These are phyloP conservation scores for Tetramorium simillimum DNA, from an alignment of 1,140 invertebrate species.

Conservation along the genomic window DNA sequence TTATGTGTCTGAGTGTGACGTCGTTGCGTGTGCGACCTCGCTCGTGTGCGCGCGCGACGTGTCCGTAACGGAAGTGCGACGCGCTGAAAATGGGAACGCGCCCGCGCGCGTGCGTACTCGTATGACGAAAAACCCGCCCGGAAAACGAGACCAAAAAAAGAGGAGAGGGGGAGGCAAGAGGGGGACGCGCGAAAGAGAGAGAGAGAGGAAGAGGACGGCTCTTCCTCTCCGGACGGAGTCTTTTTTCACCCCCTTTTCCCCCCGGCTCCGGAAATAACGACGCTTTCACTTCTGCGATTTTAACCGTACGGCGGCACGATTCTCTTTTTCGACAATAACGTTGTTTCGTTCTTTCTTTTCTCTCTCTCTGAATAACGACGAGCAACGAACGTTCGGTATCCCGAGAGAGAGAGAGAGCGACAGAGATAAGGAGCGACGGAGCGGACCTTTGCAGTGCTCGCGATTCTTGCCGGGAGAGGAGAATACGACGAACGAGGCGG, in stretches of 20 bases:
- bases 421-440: slow-evolving; percentile 66
- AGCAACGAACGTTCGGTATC: slow-evolving; percentile 8
- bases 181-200: not conserved
- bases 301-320: slow-evolving; percentile 21
- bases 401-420: slow-evolving; percentile 55
- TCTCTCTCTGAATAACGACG: slow-evolving; percentile 23
- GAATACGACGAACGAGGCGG: not conserved
- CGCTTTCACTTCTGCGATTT: slow-evolving; percentile 40
- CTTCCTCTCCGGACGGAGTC: not conserved
- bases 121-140: not conserved
- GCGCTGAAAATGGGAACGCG: slow-evolving; percentile 36
- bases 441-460: slow-evolving; percentile 42
- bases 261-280: not conserved
- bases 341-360: not conserved
- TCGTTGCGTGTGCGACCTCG: slow-evolving; percentile 24
- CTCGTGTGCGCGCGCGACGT: slow-evolving; percentile 16
- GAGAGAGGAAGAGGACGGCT: not conserved
- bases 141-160: not conserved
- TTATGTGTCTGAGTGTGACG: slow-evolving; percentile 38
- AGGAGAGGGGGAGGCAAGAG: not conserved
- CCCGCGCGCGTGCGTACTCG: slow-evolving; percentile 35
- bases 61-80: slow-evolving; percentile 51
- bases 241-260: not conserved
- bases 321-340: not conserved
- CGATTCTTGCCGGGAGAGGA: slow-evolving; percentile 45